Evolutionary conservation across 2,888 invertebrate species (phyloP).

Genomic region (Pinctada fucata): DNA sequence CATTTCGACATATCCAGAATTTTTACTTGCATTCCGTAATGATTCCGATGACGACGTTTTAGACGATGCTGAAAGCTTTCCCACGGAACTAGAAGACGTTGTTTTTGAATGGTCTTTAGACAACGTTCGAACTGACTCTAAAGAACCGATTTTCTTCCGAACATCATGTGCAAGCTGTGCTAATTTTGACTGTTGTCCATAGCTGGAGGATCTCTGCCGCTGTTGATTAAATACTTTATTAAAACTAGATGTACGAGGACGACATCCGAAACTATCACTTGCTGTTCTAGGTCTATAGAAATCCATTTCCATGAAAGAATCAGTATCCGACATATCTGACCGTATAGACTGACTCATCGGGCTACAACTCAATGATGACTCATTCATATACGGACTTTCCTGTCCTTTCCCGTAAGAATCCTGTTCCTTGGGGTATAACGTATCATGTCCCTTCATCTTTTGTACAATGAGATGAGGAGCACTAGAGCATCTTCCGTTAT

Average conservation of each 20-base stretch:
- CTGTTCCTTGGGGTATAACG: conserved; percentile 21
- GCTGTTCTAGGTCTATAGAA: conserved; percentile 68
- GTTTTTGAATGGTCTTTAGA: conserved; percentile 59
- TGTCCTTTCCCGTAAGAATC: conserved; percentile 26
- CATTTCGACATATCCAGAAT: conserved; percentile 66
- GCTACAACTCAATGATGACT: conserved; percentile 50
- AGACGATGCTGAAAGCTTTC: conserved; percentile 60
- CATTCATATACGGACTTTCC: conserved; percentile 36
- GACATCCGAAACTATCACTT: conserved; percentile 69
- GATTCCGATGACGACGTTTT: conserved; percentile 67
- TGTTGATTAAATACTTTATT: conserved; percentile 59
- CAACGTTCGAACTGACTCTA: conserved; percentile 58
- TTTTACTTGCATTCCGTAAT: conserved; percentile 51
- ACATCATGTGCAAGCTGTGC: conserved; percentile 49
- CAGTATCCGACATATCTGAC: conserved; percentile 65
- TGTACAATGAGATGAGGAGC: conserved; percentile 81
- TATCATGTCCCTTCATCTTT: conserved; percentile 36
- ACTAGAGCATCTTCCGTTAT: conserved; percentile 82
- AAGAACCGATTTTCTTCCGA: conserved; percentile 52
- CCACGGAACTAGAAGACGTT: conserved; percentile 61
- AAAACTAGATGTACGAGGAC: conserved; percentile 71
- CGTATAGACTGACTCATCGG: conserved; percentile 63
- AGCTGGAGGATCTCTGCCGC: conserved; percentile 72
- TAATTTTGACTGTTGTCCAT: conserved; percentile 64
- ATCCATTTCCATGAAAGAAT: conserved; percentile 75